These are phyloP conservation scores for Oscheius sp. DNA, from an alignment of 2,888 invertebrate species.

Conservation along the genomic window DNA sequence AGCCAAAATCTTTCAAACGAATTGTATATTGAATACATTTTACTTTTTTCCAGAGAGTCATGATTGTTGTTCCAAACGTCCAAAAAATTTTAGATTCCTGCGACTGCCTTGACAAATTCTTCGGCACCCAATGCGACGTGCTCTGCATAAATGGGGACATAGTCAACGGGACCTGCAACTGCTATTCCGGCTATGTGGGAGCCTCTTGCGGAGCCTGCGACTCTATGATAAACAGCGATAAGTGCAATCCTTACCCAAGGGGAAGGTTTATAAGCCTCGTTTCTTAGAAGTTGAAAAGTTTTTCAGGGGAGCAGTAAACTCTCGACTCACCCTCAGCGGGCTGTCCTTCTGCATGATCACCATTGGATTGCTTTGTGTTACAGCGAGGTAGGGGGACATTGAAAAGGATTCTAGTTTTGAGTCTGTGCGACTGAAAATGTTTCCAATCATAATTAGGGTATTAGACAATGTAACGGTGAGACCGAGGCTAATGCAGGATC, in stretches of 20 bases:
- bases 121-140: conserved; percentile 32
- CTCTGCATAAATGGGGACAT: conserved; percentile 53
- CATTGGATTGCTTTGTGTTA: conserved; percentile 60
- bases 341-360: conserved; percentile 64
- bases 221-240: conserved; percentile 13
- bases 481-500: no score
- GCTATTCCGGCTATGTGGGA: conserved; percentile 42
- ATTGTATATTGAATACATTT: no score
- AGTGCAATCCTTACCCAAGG: conserved; percentile 7
- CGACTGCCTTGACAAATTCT: conserved; percentile 23
- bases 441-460: no score
- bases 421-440: no score
- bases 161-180: conserved; percentile 36
- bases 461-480: no score
- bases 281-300: background rate
- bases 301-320: conserved; percentile 50
- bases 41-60: no score
- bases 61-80: no score
- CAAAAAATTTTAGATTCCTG: conserved; percentile 16
- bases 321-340: conserved; percentile 59
- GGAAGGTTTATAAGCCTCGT: background rate
- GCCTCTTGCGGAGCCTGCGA: conserved; percentile 52
- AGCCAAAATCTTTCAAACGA: no score
- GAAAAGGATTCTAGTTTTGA: background rate
- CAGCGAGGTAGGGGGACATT: conserved; percentile 42